Evolutionary conservation across 2,113 vertebrate genomes (phyloP).

Genomic region (Alces alces): DNA sequence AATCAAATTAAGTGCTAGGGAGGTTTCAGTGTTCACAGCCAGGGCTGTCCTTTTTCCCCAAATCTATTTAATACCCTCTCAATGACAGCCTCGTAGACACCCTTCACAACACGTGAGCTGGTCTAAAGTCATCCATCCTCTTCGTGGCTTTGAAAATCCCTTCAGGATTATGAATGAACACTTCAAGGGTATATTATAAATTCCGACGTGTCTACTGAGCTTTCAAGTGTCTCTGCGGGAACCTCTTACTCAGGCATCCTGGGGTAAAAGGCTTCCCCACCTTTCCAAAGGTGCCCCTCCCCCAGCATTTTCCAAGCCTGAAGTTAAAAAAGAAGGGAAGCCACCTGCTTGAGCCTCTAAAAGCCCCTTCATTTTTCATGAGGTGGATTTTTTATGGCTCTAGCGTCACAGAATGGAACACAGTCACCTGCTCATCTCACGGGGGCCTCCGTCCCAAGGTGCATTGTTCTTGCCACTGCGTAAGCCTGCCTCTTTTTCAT

Average conservation of each 20-base stretch:
- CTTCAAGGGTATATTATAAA: slow-evolving; percentile 77
- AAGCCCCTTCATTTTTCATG: slow-evolving; percentile 42
- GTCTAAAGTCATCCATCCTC: slow-evolving; percentile 66
- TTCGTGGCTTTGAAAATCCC: slow-evolving; percentile 76
- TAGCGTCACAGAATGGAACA: neutral
- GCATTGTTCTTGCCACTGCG: rapidly evolving
- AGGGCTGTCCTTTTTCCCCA: slow-evolving; percentile 21
- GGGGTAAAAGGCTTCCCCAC: slow-evolving; percentile 76
- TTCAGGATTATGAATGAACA: slow-evolving; percentile 75
- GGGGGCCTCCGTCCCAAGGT: neutral
- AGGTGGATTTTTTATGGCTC: neutral
- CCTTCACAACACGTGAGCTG: slow-evolving; percentile 62
- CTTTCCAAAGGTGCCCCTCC: slow-evolving; percentile 76
- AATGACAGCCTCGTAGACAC: neutral
- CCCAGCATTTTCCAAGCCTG: slow-evolving; percentile 75
- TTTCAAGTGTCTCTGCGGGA: slow-evolving; percentile 79
- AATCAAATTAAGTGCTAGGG: too few species aligned
- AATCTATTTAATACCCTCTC: slow-evolving; percentile 52
- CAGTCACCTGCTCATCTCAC: neutral
- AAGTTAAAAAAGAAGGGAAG: slow-evolving; percentile 56
- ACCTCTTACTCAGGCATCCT: slow-evolving; percentile 74
- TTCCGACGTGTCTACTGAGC: slow-evolving; percentile 77
- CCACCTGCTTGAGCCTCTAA: slow-evolving; percentile 61
- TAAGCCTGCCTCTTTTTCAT: neutral
- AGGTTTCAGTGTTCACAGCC: neutral